Evolutionary conservation across 2,113 vertebrate species (phyloP).

Genomic region (Amazona vittata): DNA sequence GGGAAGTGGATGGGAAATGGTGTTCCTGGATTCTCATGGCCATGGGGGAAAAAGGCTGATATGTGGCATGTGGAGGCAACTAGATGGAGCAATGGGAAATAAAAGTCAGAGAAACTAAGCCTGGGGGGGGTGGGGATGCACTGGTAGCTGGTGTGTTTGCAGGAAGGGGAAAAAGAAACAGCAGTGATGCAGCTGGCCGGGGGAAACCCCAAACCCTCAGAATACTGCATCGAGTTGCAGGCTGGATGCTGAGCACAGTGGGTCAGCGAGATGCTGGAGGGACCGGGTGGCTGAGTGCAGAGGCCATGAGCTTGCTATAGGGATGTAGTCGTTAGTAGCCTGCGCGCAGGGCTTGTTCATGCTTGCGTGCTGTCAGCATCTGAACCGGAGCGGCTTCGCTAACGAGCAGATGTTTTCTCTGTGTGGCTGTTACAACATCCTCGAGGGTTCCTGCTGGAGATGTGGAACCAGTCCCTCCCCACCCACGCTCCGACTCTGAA

Average conservation of each 20-base stretch:
- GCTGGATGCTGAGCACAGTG: neutral
- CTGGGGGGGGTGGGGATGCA: fast-evolving
- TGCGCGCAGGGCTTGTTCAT: neutral
- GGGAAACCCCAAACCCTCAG: fast-evolving
- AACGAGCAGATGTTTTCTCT: slow-evolving; percentile 48
- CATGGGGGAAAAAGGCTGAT: neutral
- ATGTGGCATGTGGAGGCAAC: too few species aligned
- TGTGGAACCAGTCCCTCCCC: neutral
- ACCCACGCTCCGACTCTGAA: neutral
- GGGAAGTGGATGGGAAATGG: neutral
- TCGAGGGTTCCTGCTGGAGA: neutral
- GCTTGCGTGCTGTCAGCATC: neutral
- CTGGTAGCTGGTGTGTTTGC: neutral
- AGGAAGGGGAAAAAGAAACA: neutral
- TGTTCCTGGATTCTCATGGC: neutral
- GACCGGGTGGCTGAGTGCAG: fast-evolving
- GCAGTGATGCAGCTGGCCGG: fast-evolving
- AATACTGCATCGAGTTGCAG: fast-evolving
- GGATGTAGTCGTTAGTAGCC: neutral
- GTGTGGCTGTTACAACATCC: slow-evolving; percentile 5
- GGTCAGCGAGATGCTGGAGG: neutral
- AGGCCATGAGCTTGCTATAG: fast-evolving
- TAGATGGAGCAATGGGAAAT: neutral
- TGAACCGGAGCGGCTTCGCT: neutral
- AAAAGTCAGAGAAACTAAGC: neutral